phyloP scores from a whole-genome alignment of 2,113 vertebrate species.

The Aegithalos caudatus region DNA sequence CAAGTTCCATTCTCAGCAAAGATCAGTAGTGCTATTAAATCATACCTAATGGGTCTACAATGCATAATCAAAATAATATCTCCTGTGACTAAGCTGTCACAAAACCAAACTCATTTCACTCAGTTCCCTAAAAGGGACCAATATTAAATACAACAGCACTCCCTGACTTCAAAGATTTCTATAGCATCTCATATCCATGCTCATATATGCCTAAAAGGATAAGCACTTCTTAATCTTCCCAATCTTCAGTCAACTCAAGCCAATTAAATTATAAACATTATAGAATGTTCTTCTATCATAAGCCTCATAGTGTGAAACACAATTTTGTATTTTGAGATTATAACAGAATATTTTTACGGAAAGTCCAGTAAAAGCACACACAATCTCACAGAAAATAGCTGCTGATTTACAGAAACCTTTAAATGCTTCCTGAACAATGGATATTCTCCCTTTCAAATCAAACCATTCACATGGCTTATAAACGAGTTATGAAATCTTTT shows the following conservation, averaged over 20 bases:
- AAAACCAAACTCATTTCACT: background rate
- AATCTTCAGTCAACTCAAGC: background rate
- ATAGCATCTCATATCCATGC: background rate
- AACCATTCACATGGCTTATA: background rate
- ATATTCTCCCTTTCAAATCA: background rate
- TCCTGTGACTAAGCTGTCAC: background rate
- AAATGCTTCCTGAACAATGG: background rate
- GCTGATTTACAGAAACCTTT: background rate
- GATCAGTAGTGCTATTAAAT: background rate
- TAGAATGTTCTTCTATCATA: background rate
- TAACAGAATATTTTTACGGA: background rate
- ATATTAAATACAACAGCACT: background rate
- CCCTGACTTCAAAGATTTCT: background rate
- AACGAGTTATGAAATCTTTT: background rate
- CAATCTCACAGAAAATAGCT: background rate
- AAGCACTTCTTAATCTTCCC: background rate
- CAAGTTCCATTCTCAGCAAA: background rate
- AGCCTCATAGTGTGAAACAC: background rate
- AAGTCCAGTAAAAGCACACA: background rate
- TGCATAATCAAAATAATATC: background rate
- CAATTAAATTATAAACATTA: background rate
- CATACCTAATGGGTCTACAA: background rate
- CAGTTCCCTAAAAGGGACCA: background rate
- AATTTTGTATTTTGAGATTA: background rate
- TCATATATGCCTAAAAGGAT: background rate